Evolutionary conservation across 2,797 vertebrate species (phyloP), one percentile per base, ranked within the genome.

Genomic region (Hipposideros larvatus): DNA sequence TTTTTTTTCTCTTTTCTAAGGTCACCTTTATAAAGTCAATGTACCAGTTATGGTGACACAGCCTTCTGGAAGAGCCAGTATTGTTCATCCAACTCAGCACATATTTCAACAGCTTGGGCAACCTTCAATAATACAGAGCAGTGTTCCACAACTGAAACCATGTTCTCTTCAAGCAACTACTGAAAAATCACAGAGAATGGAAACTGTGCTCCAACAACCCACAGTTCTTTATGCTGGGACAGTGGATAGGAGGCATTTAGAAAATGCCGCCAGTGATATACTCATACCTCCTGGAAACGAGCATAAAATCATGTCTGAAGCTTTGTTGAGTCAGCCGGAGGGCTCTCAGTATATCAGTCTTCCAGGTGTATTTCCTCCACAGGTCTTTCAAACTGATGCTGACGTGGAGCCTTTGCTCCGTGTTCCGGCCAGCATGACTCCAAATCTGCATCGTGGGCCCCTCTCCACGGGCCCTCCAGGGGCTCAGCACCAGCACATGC

Each of bases 11-110:
- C 11, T 89, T 46, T 97, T 70, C 82, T 31, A 41, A 99, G 99
- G 99, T 83, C 99, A 99, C 2, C 98, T 99, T 87, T 99, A 99
- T 97, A 99, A 99, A 97, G 99, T 99, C 65, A 99, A 99, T 21
- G 98, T 99, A 94, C 99, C 99, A 21, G 98, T 99, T 31, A 98
- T 99, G 98, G 99, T 99, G 37, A 99, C 99, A 10, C 99, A 99
- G 97, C 98, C 99, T 71, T 97, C 99, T 1, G 99, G 98, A 68
- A 98, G 98, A 71, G 98, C 99, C 75, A 98, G 96, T 19, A 48
- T 99, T 92, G 94, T 98, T 6, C 97, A 98, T 48, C 97, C 98
- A 7, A 21, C 98, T 84, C 98, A 98, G 70, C 99, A 98, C 77
- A 94, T 98, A 28, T 75, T 98, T 34, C 99, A 99, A 34, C 98